phyloP scores from a whole-genome alignment of 1,140 invertebrate genomes.

The Telenomus remus region DNA sequence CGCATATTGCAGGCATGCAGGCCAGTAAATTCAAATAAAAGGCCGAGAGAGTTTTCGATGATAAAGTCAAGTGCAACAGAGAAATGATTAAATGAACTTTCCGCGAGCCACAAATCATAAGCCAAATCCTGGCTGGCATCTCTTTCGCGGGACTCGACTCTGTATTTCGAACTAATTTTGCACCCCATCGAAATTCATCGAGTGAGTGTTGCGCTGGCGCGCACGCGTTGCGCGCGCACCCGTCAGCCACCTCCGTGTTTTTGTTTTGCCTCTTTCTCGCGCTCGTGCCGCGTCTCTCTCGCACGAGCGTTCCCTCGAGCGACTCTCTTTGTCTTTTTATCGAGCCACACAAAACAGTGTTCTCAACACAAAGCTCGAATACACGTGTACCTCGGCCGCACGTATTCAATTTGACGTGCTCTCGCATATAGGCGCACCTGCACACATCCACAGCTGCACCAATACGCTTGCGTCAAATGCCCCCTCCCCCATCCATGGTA shows the following conservation, averaged over 20 bases:
- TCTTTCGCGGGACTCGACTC: slow-evolving; percentile 3
- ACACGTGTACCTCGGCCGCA: slow-evolving; percentile 46
- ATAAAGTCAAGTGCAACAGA: slow-evolving; percentile 49
- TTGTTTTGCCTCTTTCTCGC: slow-evolving; percentile 36
- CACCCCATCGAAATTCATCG: slow-evolving; percentile 56
- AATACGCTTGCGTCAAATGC: slow-evolving; percentile 29
- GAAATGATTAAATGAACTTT: slow-evolving; percentile 52
- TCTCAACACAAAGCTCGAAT: slow-evolving; percentile 51
- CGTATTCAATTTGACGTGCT: slow-evolving; percentile 52
- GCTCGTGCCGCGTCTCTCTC: slow-evolving; percentile 7
- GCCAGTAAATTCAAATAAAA: slow-evolving; percentile 47
- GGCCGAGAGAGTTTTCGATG: slow-evolving; percentile 18
- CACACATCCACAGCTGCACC: slow-evolving; percentile 22
- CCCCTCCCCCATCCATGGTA: slow-evolving; percentile 13
- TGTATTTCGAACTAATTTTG: slow-evolving; percentile 57
- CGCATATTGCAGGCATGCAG: slow-evolving; percentile 23
- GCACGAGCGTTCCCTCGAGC: slow-evolving; percentile 16
- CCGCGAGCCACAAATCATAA: slow-evolving; percentile 53
- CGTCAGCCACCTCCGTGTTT: slow-evolving; percentile 24
- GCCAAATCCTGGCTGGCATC: slow-evolving; percentile 38
- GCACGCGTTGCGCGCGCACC: slow-evolving; percentile 40
- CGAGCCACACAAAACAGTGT: slow-evolving; percentile 46
- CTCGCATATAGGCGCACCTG: slow-evolving; percentile 34
- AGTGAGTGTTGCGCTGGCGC: slow-evolving; percentile 36
- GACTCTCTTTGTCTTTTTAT: slow-evolving; percentile 38